Base-by-base conservation (phyloP, 2,888 invertebrate genomes). In the Penaeus monodon region DNA sequence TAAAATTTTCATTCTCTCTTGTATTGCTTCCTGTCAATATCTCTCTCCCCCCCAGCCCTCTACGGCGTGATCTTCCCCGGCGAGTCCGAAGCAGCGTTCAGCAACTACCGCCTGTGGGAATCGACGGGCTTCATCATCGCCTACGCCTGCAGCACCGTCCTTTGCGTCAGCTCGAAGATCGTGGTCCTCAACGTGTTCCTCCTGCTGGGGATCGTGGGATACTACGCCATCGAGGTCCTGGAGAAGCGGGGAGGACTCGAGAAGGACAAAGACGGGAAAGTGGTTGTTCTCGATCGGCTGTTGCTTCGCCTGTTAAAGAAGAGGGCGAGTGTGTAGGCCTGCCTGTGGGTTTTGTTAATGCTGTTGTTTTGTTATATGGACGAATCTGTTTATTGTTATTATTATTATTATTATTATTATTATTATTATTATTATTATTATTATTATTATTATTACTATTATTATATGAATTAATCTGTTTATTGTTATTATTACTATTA, bases 31-130 rank as follows among this genome's bases (percentile, higher is more conserved):
- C 33, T 33, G 33, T 33, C 33, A 33, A 33, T 1, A 33, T 33
- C 44, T 44, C 44, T 44, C 44, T 57, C 64, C 24, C 29, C 74
- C 44, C 7, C 86, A 96, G 96, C 96, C 90, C 93, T 97, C 27
- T 97, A 97, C 92, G 97, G 97, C 82, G 95, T 96, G n/a, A 94
- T 97, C 90, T 97, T 96, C 94, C 94, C 96, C 91, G 95, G 96
- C 88, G 96, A 97, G 94, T 97, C 97, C 92, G 97, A 97, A 92
- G 97, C 97, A 0, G 97, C 97, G 0, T 97, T 97, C 94, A 97
- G 97, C 86, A 97, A 97, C 93, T 97, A 95, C 93, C 94, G 97
- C 63, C 94, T 97, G 10, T 97, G 97, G 97, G 97, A 97, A 92
- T 96, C 96, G 82, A 95, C 95, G 6, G 97, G 97, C 2, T 97